Conservation (phyloP, 2,113 vertebrate genomes). For the Rhynchomys soricoides region DNA sequence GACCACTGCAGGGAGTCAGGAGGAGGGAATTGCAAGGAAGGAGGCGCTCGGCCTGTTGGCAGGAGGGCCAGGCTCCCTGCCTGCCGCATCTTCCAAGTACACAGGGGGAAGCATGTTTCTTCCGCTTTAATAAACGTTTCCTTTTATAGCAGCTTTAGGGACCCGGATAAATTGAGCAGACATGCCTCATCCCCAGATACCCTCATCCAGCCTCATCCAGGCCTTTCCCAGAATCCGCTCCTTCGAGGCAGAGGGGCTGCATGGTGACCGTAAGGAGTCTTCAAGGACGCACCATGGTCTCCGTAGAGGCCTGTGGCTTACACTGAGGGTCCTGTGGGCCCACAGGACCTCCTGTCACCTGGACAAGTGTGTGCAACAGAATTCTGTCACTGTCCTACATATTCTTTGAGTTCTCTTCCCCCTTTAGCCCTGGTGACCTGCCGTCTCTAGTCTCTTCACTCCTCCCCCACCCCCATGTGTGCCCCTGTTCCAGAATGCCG, state of each 20-base stretch:
- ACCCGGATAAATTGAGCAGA: background rate
- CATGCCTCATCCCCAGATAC: background rate
- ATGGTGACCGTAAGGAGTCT: background rate
- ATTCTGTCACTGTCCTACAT: background rate
- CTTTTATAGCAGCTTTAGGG: background rate
- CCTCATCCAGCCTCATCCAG: too few species aligned
- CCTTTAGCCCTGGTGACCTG: background rate
- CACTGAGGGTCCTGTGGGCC: background rate
- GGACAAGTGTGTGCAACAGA: background rate
- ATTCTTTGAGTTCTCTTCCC: background rate
- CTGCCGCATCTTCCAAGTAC: background rate
- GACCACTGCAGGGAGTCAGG: background rate
- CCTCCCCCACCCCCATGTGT: background rate
- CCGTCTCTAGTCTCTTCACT: background rate
- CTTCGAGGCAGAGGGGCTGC: background rate
- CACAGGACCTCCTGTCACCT: background rate
- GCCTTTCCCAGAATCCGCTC: too few species aligned
- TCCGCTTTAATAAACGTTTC: background rate
- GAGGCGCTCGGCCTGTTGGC: background rate
- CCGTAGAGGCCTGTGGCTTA: background rate
- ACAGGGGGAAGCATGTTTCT: background rate
- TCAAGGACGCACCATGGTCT: background rate
- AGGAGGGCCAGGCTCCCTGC: background rate
- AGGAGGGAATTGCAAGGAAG: background rate
- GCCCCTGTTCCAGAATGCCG: background rate